Evolutionary conservation across 2,888 invertebrate species (phyloP).

Genomic region (Hermaeophaga mercurialis): DNA sequence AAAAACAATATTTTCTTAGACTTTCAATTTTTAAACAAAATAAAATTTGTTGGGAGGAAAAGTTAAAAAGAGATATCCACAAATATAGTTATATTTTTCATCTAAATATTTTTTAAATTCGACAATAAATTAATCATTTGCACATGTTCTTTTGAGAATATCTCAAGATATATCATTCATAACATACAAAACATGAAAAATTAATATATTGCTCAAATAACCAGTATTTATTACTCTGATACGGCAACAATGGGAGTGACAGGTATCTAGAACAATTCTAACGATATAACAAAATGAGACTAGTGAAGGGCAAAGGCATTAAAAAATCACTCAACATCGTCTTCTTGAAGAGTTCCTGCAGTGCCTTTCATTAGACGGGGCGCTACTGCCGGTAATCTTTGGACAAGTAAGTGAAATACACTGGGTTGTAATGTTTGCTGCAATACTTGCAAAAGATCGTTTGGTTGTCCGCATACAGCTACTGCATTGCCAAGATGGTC

Average conservation of each 20-base stretch:
- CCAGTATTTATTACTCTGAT: constrained; percentile 39
- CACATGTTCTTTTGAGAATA: constrained; percentile 18
- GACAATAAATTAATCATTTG: constrained; percentile 16
- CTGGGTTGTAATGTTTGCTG: constrained; percentile 95
- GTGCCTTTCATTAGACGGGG: constrained; percentile 51
- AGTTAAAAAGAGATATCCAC: constrained; percentile 2
- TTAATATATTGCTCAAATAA: constrained; percentile 41
- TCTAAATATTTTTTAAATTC: constrained; percentile 18
- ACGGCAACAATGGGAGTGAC: constrained; percentile 33
- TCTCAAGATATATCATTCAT: constrained; percentile 31
- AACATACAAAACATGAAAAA: constrained; percentile 41
- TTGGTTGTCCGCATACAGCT: constrained; percentile 95
- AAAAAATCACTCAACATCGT: constrained; percentile 54
- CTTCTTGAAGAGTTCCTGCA: constrained; percentile 51
- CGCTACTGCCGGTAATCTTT: constrained; percentile 74
- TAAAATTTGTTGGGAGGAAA: too few relatives aligned
- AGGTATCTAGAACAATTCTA: constrained; percentile 40
- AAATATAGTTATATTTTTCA: constrained; percentile 24
- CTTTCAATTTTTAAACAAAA: too few relatives aligned
- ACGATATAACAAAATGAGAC: constrained; percentile 42
- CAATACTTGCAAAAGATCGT: constrained; percentile 81
- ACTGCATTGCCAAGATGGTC: constrained; percentile 97
- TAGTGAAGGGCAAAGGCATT: constrained; percentile 36
- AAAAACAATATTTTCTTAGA: too few relatives aligned
- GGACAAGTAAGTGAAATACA: constrained; percentile 87